These are phyloP conservation scores for Porites lutea DNA, from an alignment of 64 coral and sea anemone species.

Conservation along the genomic window DNA sequence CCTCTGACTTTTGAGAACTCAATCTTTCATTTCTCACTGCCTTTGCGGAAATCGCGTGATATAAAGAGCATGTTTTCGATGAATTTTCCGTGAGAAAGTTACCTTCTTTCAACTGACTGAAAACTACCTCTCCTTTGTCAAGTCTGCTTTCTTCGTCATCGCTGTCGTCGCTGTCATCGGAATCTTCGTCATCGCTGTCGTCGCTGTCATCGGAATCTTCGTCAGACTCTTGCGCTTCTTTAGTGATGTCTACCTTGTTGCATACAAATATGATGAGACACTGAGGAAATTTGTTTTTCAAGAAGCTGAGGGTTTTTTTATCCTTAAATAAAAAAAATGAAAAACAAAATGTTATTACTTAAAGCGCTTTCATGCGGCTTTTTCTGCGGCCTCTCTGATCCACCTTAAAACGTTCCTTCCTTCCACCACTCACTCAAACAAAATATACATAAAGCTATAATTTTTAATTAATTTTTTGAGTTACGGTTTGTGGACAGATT, in stretches of 20 bases:
- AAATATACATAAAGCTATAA: too few relatives aligned
- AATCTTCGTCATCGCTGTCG: background rate
- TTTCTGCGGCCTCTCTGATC: too few relatives aligned
- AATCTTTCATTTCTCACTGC: background rate
- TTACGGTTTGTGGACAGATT: too few relatives aligned
- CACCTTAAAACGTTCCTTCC: too few relatives aligned
- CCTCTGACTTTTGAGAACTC: background rate
- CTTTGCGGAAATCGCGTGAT: slow-evolving; percentile 30
- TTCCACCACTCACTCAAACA: too few relatives aligned
- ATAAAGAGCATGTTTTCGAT: slow-evolving; percentile 2
- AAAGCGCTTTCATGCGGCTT: background rate
- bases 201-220: background rate
- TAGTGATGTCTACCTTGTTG: slow-evolving; percentile 12
- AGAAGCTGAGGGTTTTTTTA: background rate
- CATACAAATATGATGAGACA: slow-evolving; percentile 15
- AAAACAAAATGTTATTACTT: background rate
- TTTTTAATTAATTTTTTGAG: too few relatives aligned
- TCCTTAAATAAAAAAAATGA: background rate
- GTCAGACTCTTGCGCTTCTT: background rate
- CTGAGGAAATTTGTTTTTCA: slow-evolving; percentile 32
- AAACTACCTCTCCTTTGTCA: slow-evolving; percentile 3
- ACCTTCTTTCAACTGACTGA: background rate
- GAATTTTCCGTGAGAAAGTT: background rate
- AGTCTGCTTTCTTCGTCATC: too few relatives aligned
- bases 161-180: background rate